Evolutionary conservation across 37 sponge, comb jelly and placozoan species (phyloP), one percentile per base, ranked within the genome.

Genomic region (Halichondria panicea): DNA sequence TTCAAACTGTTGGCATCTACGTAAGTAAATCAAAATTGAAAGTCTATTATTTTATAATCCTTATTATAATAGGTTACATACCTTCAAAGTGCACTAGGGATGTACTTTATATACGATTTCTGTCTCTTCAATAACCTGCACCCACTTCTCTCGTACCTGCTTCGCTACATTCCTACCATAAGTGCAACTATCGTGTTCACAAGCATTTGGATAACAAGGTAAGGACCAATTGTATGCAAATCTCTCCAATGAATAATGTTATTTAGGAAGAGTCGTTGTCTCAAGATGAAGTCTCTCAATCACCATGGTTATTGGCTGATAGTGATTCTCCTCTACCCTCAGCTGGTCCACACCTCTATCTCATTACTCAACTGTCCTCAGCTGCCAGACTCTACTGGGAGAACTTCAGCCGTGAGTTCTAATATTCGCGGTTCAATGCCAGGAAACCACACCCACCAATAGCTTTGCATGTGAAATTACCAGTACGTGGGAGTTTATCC

Each of bases 51-150:
- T 25, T 50, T 50, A 60, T 60, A 7, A 21, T 21, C 5, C 41
- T 52, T 70, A 0, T 32, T 13, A 43, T 12, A 45, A 25, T 75
- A 91, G 92, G 66, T 86, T 39, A 67, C 66, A 71, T 91, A 79
- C 60, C 19, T 91, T 9, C 52, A 59, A 75, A 91, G 92, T 87
- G 73, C 28, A 0, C 38, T 78, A 0, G 61, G 88, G 48, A 69
- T 91, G 55, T 91, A 91, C 66, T 87, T 91, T 41, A 70, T 83
- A 63, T 91, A 91, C 60, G 92, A 91, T 76, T 91, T 91, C 55
- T 91, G 92, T 74, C 74, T 91, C 42, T 87, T 75, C 59, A 41
- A 42, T 37, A 74, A 75, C 21, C 75, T 82, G 68, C 78, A 68
- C 36, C 43, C 88, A 19, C 63, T 79, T 11, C 74, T 72, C 52